Evolutionary conservation across 2,888 invertebrate species (phyloP).

Genomic region (Microplitis deprimator): DNA sequence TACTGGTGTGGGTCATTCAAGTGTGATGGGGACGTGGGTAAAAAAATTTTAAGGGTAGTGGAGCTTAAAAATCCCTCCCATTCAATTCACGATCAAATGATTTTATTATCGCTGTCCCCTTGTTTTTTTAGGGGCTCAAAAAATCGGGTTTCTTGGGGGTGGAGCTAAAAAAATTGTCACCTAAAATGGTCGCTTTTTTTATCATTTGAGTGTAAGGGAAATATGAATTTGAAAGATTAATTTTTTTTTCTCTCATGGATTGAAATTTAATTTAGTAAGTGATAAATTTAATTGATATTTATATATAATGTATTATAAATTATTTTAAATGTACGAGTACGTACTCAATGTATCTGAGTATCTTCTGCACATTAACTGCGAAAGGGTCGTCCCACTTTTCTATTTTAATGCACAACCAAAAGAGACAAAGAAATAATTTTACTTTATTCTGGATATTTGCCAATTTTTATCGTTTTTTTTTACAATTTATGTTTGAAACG

Average conservation of each 20-base stretch:
- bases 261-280: no score
- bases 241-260: not conserved
- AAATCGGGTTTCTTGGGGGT: slow-evolving; percentile 39
- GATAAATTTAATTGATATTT: no score
- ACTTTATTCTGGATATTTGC: slow-evolving; percentile 58
- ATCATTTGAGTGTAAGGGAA: not conserved
- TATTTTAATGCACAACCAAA: slow-evolving; percentile 59
- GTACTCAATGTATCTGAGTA: not conserved
- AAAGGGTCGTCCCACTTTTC: slow-evolving; percentile 61
- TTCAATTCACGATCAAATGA: slow-evolving; percentile 60
- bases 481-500: slow-evolving; percentile 20
- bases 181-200: slow-evolving; percentile 14
- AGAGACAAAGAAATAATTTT: slow-evolving; percentile 57
- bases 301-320: no score
- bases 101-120: slow-evolving; percentile 62
- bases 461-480: slow-evolving; percentile 57
- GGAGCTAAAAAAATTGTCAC: slow-evolving; percentile 47
- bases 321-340: no score
- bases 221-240: not conserved
- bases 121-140: slow-evolving; percentile 44
- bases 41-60: slow-evolving; percentile 50
- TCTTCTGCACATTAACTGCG: slow-evolving; percentile 32
- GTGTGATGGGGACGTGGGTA: slow-evolving; percentile 41
- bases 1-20: slow-evolving; percentile 33
- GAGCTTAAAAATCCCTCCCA: slow-evolving; percentile 59